These are phyloP conservation scores for Corydoras maculifer DNA, from an alignment of 2,113 vertebrate genomes.

Conservation along the genomic window DNA sequence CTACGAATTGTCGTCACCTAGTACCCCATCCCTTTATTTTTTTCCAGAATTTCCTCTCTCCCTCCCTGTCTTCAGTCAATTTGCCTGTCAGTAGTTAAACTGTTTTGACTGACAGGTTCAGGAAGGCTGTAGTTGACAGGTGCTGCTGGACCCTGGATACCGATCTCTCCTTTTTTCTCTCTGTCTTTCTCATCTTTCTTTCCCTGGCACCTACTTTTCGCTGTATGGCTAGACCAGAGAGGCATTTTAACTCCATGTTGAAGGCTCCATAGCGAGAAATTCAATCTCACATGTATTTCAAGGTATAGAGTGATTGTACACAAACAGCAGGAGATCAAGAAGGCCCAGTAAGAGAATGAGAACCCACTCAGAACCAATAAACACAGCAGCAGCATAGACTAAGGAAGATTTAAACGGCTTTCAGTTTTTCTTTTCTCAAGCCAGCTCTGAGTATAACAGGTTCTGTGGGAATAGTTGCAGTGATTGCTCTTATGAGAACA, in stretches of 20 bases:
- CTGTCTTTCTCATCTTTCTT: background rate
- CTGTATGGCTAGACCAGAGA: background rate
- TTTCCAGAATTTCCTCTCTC: background rate
- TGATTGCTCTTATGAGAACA: constrained; percentile 3
- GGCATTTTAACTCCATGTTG: background rate
- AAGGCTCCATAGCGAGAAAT: background rate
- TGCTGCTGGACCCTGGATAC: constrained; percentile 11
- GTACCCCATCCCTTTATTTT: background rate
- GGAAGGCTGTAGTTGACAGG: constrained; percentile 20
- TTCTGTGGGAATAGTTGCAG: background rate
- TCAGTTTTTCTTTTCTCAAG: background rate
- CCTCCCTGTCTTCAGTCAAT: constrained; percentile 9
- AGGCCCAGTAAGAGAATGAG: background rate
- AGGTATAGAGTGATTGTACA: background rate
- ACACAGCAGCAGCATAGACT: background rate
- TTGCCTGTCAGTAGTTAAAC: constrained; percentile 25
- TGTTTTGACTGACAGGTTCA: constrained; percentile 26
- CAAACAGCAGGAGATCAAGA: constrained; percentile 6
- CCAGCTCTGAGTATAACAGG: background rate
- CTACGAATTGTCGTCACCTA: too few species aligned
- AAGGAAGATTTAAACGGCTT: constrained; percentile 11
- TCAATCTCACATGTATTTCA: background rate
- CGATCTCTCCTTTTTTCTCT: background rate
- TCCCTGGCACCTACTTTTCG: background rate
- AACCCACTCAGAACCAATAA: background rate